Evolutionary conservation across 2,797 vertebrate genomes (phyloP).

Genomic region (Lithobates sylvaticus): DNA sequence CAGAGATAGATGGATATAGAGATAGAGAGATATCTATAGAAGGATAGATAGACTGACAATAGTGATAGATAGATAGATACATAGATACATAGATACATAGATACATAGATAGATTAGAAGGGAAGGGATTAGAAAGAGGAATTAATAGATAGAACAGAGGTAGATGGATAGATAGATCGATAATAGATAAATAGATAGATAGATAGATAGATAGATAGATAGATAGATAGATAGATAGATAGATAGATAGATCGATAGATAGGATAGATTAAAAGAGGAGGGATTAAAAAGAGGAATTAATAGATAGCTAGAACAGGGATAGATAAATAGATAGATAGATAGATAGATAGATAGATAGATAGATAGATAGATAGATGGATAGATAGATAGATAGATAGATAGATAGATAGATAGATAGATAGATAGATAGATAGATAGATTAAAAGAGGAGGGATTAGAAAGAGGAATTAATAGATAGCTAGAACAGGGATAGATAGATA

Average conservation of each 20-base stretch:
- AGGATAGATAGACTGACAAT: not conserved
- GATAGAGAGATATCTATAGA: not conserved
- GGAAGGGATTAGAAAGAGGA: too few species aligned
- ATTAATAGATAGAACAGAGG: not conserved
- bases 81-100: too few species aligned
- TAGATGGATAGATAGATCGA: not conserved
- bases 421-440: too few species aligned
- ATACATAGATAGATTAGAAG: not conserved
- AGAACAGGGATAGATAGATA: too few species aligned
- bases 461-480: too few species aligned
- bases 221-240: not conserved
- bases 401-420: not conserved
- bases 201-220: not conserved
- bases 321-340: too few species aligned
- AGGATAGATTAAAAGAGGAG: too few species aligned
- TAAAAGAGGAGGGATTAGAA: too few species aligned
- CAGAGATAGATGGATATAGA: not conserved
- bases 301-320: too few species aligned
- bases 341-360: not conserved
- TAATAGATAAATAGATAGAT: not conserved
- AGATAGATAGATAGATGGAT: not conserved
- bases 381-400: not conserved
- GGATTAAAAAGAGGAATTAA: too few species aligned
- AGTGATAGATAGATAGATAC: too few species aligned
- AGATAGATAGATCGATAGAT: not conserved